Evolutionary conservation across 1,140 invertebrate species (phyloP), one percentile per base, ranked within the genome.

Genomic region (Nautilus pompilius): DNA sequence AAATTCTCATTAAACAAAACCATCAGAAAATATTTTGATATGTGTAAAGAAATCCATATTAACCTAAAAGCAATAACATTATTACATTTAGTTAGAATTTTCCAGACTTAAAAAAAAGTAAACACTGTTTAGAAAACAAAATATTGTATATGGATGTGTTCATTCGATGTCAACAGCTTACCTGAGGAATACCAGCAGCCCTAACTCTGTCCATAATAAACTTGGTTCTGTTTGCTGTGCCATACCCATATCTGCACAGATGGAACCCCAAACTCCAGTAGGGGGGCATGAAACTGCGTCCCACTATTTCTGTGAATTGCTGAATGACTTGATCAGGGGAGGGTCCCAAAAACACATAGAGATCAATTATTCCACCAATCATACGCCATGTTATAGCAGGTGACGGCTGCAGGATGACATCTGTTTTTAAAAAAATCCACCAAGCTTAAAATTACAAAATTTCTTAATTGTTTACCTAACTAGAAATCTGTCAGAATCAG

Each of bases 261-360:
- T 95, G 93, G 80, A 93, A 94, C 13, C 93, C 93, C 1, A 95
- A 85, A 13, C 88, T 85, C 93, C 93, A 95, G 79, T 91, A 93
- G 0, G 93, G 92, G 22, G 93, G 92, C 84, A 95, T 86, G 71
- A 88, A 88, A 2, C 93, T 90, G 63, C 85, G 84, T 3, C 93
- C 92, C 57, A 95, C 86, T 13, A 93, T 77, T 64, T 87, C 64
- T 29, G 73, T 83, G 4, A 90, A 89, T 78, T 93, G 92, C 79
- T 92, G 90, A 45, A 84, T 78, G 1, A 90, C 82, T n/a, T 93
- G 89, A 54, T 90, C 87, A 0, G 93, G 90, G 6, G 66, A 68
- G 6, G 78, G 77, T 46, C 80, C 81, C 15, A 76, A 45, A 34
- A 82, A 78, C 6, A 83, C 56, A 64, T 75, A 82, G 64, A 83